phyloP scores from a whole-genome alignment of 2,113 vertebrate species.

The Accipiter cooperii region DNA sequence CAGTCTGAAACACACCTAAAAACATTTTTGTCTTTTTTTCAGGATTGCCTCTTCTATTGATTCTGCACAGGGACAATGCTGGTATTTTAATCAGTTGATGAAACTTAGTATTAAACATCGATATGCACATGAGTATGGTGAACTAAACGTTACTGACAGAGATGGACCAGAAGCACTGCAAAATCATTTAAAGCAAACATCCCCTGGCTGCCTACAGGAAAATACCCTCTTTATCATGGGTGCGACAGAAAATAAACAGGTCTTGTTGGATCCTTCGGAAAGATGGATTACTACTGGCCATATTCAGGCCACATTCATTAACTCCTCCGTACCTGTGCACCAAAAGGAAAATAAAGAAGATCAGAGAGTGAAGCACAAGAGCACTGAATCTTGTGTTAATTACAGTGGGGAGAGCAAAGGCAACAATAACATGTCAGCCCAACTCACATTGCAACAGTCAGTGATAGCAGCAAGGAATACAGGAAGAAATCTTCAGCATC shows the following conservation, averaged over 20 bases:
- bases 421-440: neutral
- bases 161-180: conserved; percentile 37
- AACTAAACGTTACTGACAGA: conserved; percentile 42
- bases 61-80: conserved; percentile 46
- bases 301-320: conserved; percentile 7
- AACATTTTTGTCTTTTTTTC: conserved; percentile 2
- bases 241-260: conserved; percentile 38
- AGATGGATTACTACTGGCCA: conserved; percentile 37
- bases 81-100: conserved; percentile 73
- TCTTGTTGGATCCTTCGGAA: conserved; percentile 35
- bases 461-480: neutral
- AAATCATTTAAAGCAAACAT: neutral
- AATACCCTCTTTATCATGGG: conserved; percentile 7
- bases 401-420: neutral
- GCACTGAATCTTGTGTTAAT: conserved; percentile 1
- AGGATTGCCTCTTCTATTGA: conserved; percentile 67
- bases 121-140: conserved; percentile 75
- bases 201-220: conserved; percentile 18
- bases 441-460: neutral
- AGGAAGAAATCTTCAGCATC: neutral
- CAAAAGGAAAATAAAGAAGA: conserved; percentile 32
- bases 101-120: conserved; percentile 80
- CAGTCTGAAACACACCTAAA: neutral
- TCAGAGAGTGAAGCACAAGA: neutral
- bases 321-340: conserved; percentile 18